phyloP scores from a whole-genome alignment of 2,888 invertebrate species.

The Mantis religiosa region DNA sequence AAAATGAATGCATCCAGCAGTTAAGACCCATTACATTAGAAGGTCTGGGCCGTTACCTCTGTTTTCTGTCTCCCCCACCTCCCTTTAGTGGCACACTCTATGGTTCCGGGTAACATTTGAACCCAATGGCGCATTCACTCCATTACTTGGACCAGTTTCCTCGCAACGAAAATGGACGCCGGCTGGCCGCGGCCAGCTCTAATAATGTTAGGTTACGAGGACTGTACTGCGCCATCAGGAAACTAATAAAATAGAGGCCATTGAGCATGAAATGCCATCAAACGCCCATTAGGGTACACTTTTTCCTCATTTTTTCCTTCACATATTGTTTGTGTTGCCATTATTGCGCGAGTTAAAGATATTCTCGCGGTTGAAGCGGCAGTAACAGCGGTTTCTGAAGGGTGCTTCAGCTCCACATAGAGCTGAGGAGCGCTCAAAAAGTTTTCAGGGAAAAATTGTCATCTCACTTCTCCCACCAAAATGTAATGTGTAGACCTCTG shows the following conservation, averaged over 20 bases:
- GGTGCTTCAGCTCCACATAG: not conserved
- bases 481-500: too few relatives aligned
- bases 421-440: not conserved
- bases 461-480: too few relatives aligned
- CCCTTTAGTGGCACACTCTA: not conserved
- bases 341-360: not conserved
- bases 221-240: not conserved
- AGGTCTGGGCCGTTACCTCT: not conserved
- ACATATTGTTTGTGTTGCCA: not conserved
- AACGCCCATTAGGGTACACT: not conserved
- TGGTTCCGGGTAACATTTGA: not conserved
- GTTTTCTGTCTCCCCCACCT: not conserved
- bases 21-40: not conserved
- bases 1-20: not conserved
- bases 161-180: not conserved
- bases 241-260: not conserved
- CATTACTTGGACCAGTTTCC: not conserved
- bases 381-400: not conserved
- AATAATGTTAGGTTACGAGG: slow-evolving; percentile 2
- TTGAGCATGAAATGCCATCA: not conserved
- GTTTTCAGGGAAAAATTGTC: too few relatives aligned
- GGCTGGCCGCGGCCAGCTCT: not conserved
- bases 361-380: not conserved
- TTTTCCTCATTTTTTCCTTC: not conserved
- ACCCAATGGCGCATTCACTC: not conserved